Conservation (phyloP, 1,140 invertebrate genomes). For the Chelonus insularis region DNA sequence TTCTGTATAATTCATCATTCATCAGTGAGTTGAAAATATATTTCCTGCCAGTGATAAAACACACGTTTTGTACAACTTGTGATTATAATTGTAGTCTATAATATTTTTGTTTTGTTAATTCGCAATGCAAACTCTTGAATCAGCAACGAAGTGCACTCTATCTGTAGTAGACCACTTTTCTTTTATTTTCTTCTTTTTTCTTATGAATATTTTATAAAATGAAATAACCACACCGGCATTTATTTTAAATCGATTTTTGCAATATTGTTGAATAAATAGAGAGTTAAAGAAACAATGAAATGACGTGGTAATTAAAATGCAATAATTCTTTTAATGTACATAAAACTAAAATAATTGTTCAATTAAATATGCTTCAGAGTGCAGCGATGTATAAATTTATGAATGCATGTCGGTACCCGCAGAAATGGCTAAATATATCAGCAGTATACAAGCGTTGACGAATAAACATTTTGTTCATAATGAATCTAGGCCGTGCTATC, state of each 20-base stretch:
- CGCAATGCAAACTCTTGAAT: slow-evolving; percentile 23
- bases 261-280: too few relatives aligned
- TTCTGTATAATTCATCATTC: too few relatives aligned
- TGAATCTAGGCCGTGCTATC: slow-evolving; percentile 32
- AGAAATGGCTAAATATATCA: background rate
- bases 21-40: too few relatives aligned
- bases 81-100: slow-evolving; percentile 50
- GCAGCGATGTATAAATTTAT: background rate
- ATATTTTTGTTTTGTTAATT: slow-evolving; percentile 42
- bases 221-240: too few relatives aligned
- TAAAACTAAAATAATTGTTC: background rate
- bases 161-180: too few relatives aligned
- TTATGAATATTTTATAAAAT: too few relatives aligned
- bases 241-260: too few relatives aligned
- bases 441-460: background rate
- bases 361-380: slow-evolving; percentile 3
- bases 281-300: too few relatives aligned
- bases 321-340: background rate
- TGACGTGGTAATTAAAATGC: too few relatives aligned
- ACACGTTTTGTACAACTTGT: slow-evolving; percentile 40
- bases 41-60: too few relatives aligned
- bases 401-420: slow-evolving; percentile 8
- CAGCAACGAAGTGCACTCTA: background rate
- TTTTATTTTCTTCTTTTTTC: too few relatives aligned
- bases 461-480: background rate